Conservation (phyloP, 2,888 invertebrate species). For the Timema cristinae region DNA sequence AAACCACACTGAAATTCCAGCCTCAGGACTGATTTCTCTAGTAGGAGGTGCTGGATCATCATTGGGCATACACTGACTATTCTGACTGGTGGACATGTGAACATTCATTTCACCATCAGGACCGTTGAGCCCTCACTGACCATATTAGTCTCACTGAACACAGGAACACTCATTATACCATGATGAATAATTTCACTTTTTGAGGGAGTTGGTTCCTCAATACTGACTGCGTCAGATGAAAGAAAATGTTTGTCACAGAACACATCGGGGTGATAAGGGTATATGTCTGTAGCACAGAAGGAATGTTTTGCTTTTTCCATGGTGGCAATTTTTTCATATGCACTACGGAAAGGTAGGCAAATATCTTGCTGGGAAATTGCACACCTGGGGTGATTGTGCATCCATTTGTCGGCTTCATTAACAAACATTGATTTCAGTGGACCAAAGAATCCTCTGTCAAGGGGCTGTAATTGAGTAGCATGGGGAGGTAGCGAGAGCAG, state of each 20-base stretch:
- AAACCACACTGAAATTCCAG: too few relatives aligned
- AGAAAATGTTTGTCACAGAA: background rate
- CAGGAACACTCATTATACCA: too few relatives aligned
- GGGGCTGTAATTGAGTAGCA: background rate
- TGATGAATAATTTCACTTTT: too few relatives aligned
- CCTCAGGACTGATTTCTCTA: too few relatives aligned
- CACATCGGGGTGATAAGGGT: background rate
- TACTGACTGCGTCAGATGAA: background rate
- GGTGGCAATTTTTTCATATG: background rate
- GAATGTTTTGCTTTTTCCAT: background rate
- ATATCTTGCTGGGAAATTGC: background rate
- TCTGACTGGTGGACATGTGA: too few relatives aligned
- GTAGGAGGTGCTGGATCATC: too few relatives aligned
- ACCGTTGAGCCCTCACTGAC: too few relatives aligned
- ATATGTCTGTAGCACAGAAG: background rate
- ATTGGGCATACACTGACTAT: too few relatives aligned
- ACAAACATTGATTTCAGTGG: slow-evolving; percentile 1
- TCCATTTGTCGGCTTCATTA: slow-evolving; percentile 4
- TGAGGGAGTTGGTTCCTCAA: too few relatives aligned
- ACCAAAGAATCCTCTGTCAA: slow-evolving; percentile 1
- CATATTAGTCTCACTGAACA: too few relatives aligned
- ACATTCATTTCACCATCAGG: too few relatives aligned
- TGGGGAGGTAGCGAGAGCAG: too few relatives aligned
- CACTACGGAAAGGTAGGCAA: background rate
- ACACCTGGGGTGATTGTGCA: background rate